phyloP scores from a whole-genome alignment of 2,113 vertebrate species.

The Piliocolobus tephrosceles region DNA sequence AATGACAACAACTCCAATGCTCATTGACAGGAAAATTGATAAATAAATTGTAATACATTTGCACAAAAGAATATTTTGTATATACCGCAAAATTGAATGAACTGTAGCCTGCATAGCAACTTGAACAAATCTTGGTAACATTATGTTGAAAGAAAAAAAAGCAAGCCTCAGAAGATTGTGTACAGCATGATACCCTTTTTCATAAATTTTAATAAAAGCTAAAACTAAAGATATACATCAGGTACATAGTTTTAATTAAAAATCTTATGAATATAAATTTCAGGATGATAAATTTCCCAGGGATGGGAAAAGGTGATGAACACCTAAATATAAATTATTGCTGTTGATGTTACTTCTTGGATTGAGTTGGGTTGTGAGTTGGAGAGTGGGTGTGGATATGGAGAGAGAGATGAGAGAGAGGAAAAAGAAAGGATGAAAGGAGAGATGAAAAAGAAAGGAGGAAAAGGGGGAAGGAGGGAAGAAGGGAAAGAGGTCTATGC shows the following conservation, averaged over 20 bases:
- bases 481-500: not conserved
- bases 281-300: not conserved
- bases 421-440: not conserved
- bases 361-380: not conserved
- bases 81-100: too few relatives aligned
- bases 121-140: too few relatives aligned
- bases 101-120: too few relatives aligned
- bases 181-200: too few relatives aligned
- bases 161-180: too few relatives aligned
- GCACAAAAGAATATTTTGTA: too few relatives aligned
- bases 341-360: not conserved
- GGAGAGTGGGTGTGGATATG: not conserved
- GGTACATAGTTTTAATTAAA: not conserved
- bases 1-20: too few relatives aligned
- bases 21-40: too few relatives aligned
- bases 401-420: not conserved
- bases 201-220: too few relatives aligned
- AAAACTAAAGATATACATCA: too few relatives aligned
- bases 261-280: conserved; percentile 23
- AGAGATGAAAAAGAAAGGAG: not conserved
- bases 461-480: not conserved
- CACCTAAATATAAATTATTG: not conserved
- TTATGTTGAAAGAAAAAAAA: too few relatives aligned
- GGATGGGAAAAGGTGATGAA: not conserved
- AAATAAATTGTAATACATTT: too few relatives aligned